Conservation (phyloP, 2,888 invertebrate genomes). For the Eurois occulta region DNA sequence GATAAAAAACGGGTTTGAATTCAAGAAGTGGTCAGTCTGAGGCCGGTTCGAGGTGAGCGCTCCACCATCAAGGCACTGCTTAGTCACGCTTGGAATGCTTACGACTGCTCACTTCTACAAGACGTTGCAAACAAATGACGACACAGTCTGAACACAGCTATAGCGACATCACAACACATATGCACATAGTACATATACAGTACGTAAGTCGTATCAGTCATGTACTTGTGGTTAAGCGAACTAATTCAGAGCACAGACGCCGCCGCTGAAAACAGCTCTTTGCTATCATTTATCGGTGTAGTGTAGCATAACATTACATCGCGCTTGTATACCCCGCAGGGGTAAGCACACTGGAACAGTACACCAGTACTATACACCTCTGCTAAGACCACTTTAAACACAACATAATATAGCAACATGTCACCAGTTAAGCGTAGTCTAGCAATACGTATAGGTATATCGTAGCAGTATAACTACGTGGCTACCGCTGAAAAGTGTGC, state of each 20-base stretch:
- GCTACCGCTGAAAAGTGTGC: conserved; percentile 47
- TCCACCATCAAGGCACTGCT: conserved; percentile 79
- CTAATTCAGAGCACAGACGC: conserved; percentile 57
- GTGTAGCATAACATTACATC: conserved; percentile 12
- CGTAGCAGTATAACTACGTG: conserved; percentile 17
- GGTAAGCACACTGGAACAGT: background rate
- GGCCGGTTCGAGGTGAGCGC: conserved; percentile 86
- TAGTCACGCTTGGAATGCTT: conserved; percentile 87
- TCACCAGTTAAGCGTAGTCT: background rate
- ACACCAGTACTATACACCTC: background rate
- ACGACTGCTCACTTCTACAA: conserved; percentile 77
- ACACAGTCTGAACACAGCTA: conserved; percentile 65
- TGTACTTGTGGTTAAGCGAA: conserved; percentile 60
- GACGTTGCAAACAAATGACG: conserved; percentile 78
- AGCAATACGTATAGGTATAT: conserved; percentile 3
- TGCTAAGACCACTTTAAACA: background rate
- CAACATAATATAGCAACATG: background rate
- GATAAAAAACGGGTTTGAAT: conserved; percentile 83
- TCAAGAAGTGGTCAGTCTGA: conserved; percentile 85
- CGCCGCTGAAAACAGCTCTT: conserved; percentile 53
- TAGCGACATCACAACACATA: conserved; percentile 51
- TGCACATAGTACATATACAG: conserved; percentile 33
- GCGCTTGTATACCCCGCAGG: background rate
- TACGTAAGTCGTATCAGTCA: conserved; percentile 45
- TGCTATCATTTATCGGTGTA: conserved; percentile 50